Conservation (phyloP, 2,113 vertebrate species). For the Brachirus orientalis region DNA sequence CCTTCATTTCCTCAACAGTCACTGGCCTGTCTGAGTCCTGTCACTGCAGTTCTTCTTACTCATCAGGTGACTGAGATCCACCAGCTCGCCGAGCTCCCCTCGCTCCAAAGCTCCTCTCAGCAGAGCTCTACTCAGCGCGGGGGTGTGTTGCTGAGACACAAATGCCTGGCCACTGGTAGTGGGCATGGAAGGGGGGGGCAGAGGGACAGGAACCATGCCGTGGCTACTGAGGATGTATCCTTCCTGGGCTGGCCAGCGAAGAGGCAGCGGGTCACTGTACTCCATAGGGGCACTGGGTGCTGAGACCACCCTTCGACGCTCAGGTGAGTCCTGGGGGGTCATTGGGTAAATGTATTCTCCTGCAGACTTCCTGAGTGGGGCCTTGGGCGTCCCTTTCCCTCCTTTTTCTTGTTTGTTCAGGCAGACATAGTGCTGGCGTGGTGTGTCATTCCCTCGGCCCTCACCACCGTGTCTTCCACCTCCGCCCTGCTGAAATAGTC, state of each 20-base stretch:
- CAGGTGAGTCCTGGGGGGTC: conserved; percentile 90
- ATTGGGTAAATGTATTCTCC: conserved; percentile 87
- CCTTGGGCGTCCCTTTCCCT: conserved; percentile 69
- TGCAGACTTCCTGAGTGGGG: conserved; percentile 83
- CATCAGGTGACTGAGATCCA: conserved; percentile 90
- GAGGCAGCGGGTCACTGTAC: conserved; percentile 80
- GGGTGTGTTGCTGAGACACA: conserved; percentile 68
- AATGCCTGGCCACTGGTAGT: conserved; percentile 75
- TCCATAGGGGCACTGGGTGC: conserved; percentile 86
- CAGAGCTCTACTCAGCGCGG: conserved; percentile 71
- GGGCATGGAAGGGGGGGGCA: conserved; percentile 67
- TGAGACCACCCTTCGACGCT: conserved; percentile 91
- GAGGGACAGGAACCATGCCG: conserved; percentile 73
- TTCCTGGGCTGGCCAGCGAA: conserved; percentile 87
- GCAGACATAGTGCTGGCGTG: conserved; percentile 83
- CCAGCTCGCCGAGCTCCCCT: conserved; percentile 83
- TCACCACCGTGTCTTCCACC: conserved; percentile 67
- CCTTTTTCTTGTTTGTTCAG: conserved; percentile 82
- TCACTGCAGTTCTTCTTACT: conserved; percentile 88
- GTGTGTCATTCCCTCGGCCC: conserved; percentile 68
- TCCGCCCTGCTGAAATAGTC: conserved; percentile 79
- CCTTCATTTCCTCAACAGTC: conserved; percentile 60
- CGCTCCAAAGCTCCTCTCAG: conserved; percentile 76
- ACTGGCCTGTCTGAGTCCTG: conserved; percentile 89
- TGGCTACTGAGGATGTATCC: conserved; percentile 90